phyloP scores from a whole-genome alignment of 2,888 invertebrate genomes.

The Lasioglossum morio region DNA sequence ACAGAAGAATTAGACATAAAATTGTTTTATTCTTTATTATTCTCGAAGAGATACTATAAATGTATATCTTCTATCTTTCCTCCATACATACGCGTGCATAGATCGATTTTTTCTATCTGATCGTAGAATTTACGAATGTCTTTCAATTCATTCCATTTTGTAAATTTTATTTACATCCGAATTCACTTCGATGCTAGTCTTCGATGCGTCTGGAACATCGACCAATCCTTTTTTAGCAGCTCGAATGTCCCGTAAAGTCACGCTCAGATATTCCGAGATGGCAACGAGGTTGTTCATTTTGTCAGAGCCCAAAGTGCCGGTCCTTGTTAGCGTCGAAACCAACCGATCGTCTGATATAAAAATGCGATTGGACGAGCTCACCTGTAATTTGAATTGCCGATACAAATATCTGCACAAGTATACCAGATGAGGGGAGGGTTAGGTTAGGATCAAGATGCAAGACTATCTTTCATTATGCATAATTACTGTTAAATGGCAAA shows the following conservation, averaged over 20 bases:
- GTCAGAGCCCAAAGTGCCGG: conserved; percentile 13
- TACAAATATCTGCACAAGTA: background rate
- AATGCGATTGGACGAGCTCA: conserved; percentile 31
- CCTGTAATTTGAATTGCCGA: conserved; percentile 19
- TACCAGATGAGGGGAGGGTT: no score
- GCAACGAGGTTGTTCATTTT: conserved; percentile 17
- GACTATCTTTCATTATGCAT: no score
- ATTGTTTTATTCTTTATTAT: background rate
- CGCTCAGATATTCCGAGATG: conserved; percentile 26
- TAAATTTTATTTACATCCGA: conserved; percentile 14
- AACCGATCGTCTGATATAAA: conserved; percentile 53
- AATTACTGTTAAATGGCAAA: no score
- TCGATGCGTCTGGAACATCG: conserved; percentile 35
- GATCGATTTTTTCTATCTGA: background rate
- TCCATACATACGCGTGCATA: background rate
- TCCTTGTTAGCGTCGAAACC: conserved; percentile 43
- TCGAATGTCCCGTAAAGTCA: conserved; percentile 48
- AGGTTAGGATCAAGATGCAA: no score
- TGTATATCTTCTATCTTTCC: background rate
- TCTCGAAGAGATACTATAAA: conserved; percentile 8
- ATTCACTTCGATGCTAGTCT: conserved; percentile 55
- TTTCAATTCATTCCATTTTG: conserved; percentile 3
- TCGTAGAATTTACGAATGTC: background rate
- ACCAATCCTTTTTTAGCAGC: conserved; percentile 44
- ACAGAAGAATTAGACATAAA: no score